Percentiles rank a stretch among this genome's conserved stretches.
Evolutionary conservation across 2,113 vertebrate genomes (phyloP).

Genomic region (Muntiacus muntjak): DNA sequence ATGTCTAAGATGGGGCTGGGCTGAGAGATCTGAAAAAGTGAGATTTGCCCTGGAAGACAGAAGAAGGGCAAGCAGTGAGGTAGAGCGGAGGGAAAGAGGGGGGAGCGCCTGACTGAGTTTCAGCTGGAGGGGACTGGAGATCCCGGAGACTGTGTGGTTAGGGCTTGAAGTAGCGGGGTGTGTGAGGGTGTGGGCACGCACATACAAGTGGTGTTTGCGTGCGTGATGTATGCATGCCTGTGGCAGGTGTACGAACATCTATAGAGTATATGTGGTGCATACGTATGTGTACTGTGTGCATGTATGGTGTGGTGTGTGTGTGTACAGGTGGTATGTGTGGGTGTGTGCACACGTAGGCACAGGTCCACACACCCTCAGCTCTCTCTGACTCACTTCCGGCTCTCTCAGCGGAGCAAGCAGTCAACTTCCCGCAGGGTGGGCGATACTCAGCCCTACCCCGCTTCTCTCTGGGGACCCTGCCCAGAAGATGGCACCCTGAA

Average conservation of each 20-base stretch:
- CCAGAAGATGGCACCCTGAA: not conserved
- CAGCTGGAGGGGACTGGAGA: too few relatives aligned
- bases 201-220: fast-evolving
- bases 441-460: not conserved
- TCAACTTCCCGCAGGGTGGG: fast-evolving
- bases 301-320: not conserved
- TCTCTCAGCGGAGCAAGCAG: not conserved
- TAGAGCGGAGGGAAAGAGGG: fast-evolving
- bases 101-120: fast-evolving
- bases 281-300: not conserved
- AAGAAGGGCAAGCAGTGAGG: fast-evolving
- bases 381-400: not conserved
- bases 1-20: fast-evolving
- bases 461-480: fast-evolving
- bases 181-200: not conserved
- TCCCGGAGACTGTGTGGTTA: fast-evolving
- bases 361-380: not conserved
- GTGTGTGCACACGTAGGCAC: not conserved
- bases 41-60: not conserved
- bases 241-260: not conserved
- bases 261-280: not conserved
- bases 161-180: not conserved
- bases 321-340: not conserved
- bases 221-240: not conserved
- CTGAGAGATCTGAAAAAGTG: fast-evolving